These are phyloP conservation scores for Amphiprion clarkii DNA, from an alignment of 2,797 vertebrate species.

Conservation along the genomic window DNA sequence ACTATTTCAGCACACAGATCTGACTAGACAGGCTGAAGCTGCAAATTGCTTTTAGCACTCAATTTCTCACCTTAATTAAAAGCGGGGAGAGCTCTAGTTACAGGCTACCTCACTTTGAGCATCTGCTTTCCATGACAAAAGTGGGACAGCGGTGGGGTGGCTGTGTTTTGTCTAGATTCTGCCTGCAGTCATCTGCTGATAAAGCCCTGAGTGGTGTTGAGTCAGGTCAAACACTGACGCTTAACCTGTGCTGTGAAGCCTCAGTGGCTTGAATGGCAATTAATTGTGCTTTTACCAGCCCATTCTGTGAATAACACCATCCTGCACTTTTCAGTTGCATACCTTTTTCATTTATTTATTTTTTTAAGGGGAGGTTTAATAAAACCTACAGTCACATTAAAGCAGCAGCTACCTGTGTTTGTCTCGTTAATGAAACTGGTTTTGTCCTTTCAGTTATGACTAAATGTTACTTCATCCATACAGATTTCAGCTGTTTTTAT, in stretches of 20 bases:
- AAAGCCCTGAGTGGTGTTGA: slow-evolving; percentile 27
- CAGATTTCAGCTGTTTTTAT: slow-evolving; percentile 34
- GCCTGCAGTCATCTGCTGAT: slow-evolving; percentile 34
- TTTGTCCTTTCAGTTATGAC: slow-evolving; percentile 13
- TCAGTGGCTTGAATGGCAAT: slow-evolving; percentile 27
- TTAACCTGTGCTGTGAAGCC: slow-evolving; percentile 49
- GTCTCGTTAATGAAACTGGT: slow-evolving; percentile 49
- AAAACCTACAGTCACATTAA: slow-evolving; percentile 10
- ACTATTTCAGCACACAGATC: slow-evolving; percentile 61
- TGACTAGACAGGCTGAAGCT: slow-evolving; percentile 71
- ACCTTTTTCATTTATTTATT: neutral
- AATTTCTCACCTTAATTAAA: slow-evolving; percentile 85
- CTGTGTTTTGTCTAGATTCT: slow-evolving; percentile 1
- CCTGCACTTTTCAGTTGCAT: neutral
- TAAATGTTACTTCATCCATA: slow-evolving; percentile 35
- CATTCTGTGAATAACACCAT: neutral
- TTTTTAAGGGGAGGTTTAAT: slow-evolving; percentile 27
- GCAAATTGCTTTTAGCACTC: slow-evolving; percentile 87
- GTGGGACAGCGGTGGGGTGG: slow-evolving; percentile 42
- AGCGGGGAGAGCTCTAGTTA: slow-evolving; percentile 49
- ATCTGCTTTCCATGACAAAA: slow-evolving; percentile 63
- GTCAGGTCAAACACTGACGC: slow-evolving; percentile 52
- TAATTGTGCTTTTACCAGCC: slow-evolving; percentile 48
- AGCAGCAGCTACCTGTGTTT: slow-evolving; percentile 14
- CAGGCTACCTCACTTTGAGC: slow-evolving; percentile 53